Conservation (phyloP, 2,888 invertebrate genomes). For the Autographa pulchrina region DNA sequence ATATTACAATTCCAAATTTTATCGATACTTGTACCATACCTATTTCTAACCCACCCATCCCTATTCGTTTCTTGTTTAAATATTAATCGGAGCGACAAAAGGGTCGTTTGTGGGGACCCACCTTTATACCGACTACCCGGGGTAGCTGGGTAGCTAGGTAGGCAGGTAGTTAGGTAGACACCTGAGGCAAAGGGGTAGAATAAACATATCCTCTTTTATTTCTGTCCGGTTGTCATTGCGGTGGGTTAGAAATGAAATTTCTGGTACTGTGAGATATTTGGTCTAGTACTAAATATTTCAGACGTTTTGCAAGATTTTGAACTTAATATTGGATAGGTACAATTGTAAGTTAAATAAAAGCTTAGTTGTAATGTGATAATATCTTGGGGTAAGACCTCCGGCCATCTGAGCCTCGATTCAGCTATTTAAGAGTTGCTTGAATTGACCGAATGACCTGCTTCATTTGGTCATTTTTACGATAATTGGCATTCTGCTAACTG, state of each 20-base stretch:
- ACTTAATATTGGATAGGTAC: too few relatives aligned
- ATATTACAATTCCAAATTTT: not conserved
- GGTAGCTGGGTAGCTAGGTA: constrained; percentile 34
- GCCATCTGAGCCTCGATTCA: too few relatives aligned
- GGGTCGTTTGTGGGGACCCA: constrained; percentile 70
- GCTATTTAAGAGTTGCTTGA: too few relatives aligned
- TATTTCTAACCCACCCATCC: constrained; percentile 36
- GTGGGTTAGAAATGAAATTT: not conserved
- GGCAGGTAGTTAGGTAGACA: constrained; percentile 31
- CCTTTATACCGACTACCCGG: constrained; percentile 59
- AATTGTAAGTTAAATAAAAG: too few relatives aligned
- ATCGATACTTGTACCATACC: constrained; percentile 32
- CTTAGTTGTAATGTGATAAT: too few relatives aligned
- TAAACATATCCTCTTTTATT: constrained; percentile 42
- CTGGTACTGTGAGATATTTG: not conserved
- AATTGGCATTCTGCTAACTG: too few relatives aligned
- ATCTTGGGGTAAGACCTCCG: too few relatives aligned
- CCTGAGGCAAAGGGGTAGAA: constrained; percentile 47
- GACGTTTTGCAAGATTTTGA: too few relatives aligned
- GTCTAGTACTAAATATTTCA: too few relatives aligned
- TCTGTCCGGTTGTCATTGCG: constrained; percentile 17
- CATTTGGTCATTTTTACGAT: too few relatives aligned
- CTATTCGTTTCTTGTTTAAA: constrained; percentile 78
- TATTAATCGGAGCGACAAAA: constrained; percentile 81
- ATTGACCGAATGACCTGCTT: too few relatives aligned